Evolutionary conservation across 2,888 invertebrate genomes (phyloP).

Genomic region (Xylophagus ater): DNA sequence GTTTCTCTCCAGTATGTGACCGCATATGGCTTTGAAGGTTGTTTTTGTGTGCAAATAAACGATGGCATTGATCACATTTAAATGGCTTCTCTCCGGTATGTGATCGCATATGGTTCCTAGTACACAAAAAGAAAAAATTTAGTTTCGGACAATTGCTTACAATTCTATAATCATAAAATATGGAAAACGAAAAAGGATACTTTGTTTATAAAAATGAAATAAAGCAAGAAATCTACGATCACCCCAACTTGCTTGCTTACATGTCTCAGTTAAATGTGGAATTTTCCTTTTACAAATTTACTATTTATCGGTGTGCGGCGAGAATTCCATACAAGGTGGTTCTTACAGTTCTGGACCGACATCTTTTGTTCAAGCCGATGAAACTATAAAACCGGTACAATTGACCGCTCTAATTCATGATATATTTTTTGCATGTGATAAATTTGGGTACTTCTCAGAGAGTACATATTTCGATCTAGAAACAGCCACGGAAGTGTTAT

Average conservation of each 20-base stretch:
- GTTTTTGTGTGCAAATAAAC: too few species aligned
- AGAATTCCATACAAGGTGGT: slow-evolving; percentile 34
- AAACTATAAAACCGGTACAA: slow-evolving; percentile 31
- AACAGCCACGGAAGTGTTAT: slow-evolving; percentile 26
- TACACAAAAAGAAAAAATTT: too few species aligned
- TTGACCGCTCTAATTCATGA: slow-evolving; percentile 35
- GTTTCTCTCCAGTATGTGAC: too few species aligned
- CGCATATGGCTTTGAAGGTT: too few species aligned
- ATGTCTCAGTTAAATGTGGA: slow-evolving; percentile 29
- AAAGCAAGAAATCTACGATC: neutral
- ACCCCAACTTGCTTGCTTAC: slow-evolving; percentile 22
- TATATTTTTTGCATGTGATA: slow-evolving; percentile 35
- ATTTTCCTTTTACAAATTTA: slow-evolving; percentile 31
- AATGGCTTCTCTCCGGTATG: too few species aligned
- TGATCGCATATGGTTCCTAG: too few species aligned
- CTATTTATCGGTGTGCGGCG: slow-evolving; percentile 35
- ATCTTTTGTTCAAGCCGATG: slow-evolving; percentile 26
- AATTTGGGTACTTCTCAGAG: slow-evolving; percentile 31
- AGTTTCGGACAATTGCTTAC: too few species aligned
- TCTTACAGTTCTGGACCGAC: slow-evolving; percentile 31
- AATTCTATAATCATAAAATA: too few species aligned
- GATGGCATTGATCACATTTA: too few species aligned
- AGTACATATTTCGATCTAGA: slow-evolving; percentile 24
- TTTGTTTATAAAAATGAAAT: slow-evolving; percentile 3
- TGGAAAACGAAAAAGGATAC: neutral